Evolutionary conservation across 1,140 invertebrate species (phyloP).

Genomic region (Batillaria attramentaria): DNA sequence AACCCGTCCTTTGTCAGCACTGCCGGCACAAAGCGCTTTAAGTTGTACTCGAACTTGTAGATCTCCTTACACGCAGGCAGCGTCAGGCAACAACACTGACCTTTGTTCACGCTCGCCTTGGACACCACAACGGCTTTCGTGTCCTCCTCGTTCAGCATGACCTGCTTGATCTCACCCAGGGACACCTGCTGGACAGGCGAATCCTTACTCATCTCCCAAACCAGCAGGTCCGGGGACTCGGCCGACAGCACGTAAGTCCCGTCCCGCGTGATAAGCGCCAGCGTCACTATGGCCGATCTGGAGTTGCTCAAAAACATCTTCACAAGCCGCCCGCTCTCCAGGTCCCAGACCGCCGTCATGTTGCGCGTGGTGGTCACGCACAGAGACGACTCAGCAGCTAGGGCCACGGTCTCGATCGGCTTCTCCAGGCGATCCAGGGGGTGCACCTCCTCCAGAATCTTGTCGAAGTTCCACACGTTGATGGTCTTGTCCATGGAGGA

Average conservation of each 20-base stretch:
- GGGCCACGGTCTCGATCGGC: constrained; percentile 89
- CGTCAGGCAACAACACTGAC: constrained; percentile 49
- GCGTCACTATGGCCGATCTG: constrained; percentile 94
- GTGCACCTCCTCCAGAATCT: constrained; percentile 98
- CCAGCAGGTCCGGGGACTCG: constrained; percentile 92
- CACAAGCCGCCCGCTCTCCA: constrained; percentile 85
- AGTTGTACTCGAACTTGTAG: constrained; percentile 84
- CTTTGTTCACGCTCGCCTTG: constrained; percentile 52
- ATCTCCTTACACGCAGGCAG: constrained; percentile 79
- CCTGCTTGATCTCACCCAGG: constrained; percentile 88
- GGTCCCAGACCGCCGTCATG: constrained; percentile 95
- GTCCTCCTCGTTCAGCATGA: constrained; percentile 87
- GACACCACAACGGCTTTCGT: constrained; percentile 90
- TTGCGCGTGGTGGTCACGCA: constrained; percentile 77
- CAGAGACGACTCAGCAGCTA: constrained; percentile 59
- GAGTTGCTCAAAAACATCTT: constrained; percentile 92
- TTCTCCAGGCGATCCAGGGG: constrained; percentile 96
- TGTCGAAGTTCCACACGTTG: constrained; percentile 99
- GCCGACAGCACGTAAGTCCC: constrained; percentile 88
- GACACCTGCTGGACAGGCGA: constrained; percentile 81
- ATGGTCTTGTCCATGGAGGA: constrained; percentile 98
- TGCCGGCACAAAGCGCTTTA: constrained; percentile 72
- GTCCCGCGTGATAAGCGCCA: constrained; percentile 84
- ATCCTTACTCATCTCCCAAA: constrained; percentile 91
- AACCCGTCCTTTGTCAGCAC: constrained; percentile 87